Percentiles rank a stretch among this genome's conserved stretches.
Conservation (phyloP, 2,888 invertebrate species). For the Drosophila suboccidentalis region DNA sequence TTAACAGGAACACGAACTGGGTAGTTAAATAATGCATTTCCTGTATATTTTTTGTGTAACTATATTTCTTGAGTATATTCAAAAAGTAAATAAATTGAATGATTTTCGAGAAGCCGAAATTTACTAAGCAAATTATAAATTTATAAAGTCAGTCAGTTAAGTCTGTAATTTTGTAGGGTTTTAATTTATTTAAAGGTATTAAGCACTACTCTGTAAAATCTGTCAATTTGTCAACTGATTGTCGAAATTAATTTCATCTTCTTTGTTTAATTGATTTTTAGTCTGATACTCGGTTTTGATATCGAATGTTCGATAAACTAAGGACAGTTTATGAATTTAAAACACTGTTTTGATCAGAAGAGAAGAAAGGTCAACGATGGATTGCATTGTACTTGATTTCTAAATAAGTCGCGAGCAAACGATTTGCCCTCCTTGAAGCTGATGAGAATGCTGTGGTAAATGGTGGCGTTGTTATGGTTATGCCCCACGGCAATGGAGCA, state of each 20-base stretch:
- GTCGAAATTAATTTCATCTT: neutral
- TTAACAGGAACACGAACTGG: too few relatives aligned
- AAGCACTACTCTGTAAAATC: too few relatives aligned
- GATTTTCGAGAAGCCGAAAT: too few relatives aligned
- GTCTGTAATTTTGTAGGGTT: too few relatives aligned
- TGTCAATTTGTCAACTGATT: too few relatives aligned
- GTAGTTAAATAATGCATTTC: too few relatives aligned
- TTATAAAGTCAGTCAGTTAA: too few relatives aligned
- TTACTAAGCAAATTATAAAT: too few relatives aligned
- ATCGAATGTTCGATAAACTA: neutral
- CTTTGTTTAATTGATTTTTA: neutral
- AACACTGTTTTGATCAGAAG: neutral
- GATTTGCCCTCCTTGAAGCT: constrained; percentile 31
- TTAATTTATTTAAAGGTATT: too few relatives aligned
- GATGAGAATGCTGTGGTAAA: constrained; percentile 38
- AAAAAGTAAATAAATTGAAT: too few relatives aligned
- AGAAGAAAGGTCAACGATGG: neutral
- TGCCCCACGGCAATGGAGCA: constrained; percentile 70
- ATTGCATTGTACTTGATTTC: constrained; percentile 41
- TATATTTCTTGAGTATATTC: too few relatives aligned
- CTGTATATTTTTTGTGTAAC: too few relatives aligned
- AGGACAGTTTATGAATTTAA: neutral
- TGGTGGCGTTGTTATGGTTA: constrained; percentile 74
- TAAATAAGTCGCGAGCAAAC: constrained; percentile 32
- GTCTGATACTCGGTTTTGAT: neutral